Evolutionary conservation across 2,797 vertebrate genomes (phyloP), one percentile per base, ranked within the genome.

Genomic region (Poeciliopsis presidionis): DNA sequence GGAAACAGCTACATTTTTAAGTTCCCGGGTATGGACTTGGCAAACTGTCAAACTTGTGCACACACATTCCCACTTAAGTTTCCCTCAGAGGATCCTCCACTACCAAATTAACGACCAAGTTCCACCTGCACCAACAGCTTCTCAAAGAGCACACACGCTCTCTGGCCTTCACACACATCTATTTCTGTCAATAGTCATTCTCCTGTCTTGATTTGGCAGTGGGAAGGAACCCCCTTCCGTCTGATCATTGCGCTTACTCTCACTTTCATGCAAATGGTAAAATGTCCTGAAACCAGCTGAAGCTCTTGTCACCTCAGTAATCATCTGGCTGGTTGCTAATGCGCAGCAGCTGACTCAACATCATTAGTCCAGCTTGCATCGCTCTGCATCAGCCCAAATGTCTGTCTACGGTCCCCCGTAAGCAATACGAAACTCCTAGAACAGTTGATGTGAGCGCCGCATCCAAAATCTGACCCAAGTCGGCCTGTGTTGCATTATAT

Each of bases 341-440:
- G 88, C 90, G 73, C 83, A 87, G 86, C 94, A 95, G 94, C 94
- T 95, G 95, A 86, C 92, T 90, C 92, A 93, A 92, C 94, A 93
- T 91, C 88, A 92, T 95, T 95, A 93, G 87, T 76, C 84, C 85
- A 81, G 84, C 90, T 86, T 43, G 77, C 76, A 80, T 93, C 87
- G 39, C 85, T 91, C 87, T 46, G 71, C 90, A 91, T 91, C 84
- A 86, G 84, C 80, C 65, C 46, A 5, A 76, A 90, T 86, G 90
- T 93, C 88, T 80, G 90, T 93, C 90, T 89, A 86, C 79, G 78
- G 91, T 92, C 92, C 89, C 85, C 79, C 55, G 70, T 47, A 85
- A 86, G 85, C 72, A 70, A 78, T 28, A 76, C 84, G 80, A 87
- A 80, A 82, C 81, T 73, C 83, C 76, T 16, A 70, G 86, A 90